Percentiles rank a stretch among this genome's conserved stretches.
Conservation (phyloP, 2,797 vertebrate species). For the Psittacula derbiana region DNA sequence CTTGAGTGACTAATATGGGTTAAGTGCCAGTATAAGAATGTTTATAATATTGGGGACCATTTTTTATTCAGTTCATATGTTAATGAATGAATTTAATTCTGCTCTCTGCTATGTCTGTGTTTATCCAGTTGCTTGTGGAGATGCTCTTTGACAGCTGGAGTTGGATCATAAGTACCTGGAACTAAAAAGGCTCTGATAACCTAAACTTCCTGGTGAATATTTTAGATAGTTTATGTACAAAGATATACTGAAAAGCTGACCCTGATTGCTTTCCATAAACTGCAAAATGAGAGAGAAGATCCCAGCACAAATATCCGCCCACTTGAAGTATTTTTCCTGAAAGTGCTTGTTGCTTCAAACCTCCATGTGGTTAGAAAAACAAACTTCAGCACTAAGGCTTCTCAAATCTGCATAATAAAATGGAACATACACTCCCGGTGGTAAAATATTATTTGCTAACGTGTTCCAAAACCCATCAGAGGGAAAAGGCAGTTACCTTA, state of each 20-base stretch:
- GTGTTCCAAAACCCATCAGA: conserved; percentile 31
- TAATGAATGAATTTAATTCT: background rate
- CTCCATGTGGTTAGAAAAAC: conserved; percentile 54
- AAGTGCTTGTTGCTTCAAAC: conserved; percentile 32
- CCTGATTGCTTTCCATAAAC: background rate
- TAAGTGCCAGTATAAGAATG: background rate
- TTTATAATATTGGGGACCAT: background rate
- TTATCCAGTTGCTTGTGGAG: background rate
- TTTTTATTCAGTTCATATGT: background rate
- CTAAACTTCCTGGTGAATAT: background rate
- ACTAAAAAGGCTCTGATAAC: background rate
- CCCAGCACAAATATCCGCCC: conserved; percentile 7
- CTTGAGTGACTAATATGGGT: background rate
- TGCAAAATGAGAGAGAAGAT: conserved; percentile 15
- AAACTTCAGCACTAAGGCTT: conserved; percentile 1
- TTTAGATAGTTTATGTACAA: background rate
- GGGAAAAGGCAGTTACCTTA: conserved; percentile 46
- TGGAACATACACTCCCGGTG: conserved; percentile 14
- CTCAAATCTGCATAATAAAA: conserved; percentile 60
- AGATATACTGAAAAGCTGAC: background rate
- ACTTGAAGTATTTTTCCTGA: background rate
- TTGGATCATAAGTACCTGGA: background rate
- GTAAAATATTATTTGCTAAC: conserved; percentile 52
- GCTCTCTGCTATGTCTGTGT: background rate
- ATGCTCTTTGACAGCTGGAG: background rate